Conservation (phyloP, 2,797 vertebrate species). For the Sebastes kiyomatsui region DNA sequence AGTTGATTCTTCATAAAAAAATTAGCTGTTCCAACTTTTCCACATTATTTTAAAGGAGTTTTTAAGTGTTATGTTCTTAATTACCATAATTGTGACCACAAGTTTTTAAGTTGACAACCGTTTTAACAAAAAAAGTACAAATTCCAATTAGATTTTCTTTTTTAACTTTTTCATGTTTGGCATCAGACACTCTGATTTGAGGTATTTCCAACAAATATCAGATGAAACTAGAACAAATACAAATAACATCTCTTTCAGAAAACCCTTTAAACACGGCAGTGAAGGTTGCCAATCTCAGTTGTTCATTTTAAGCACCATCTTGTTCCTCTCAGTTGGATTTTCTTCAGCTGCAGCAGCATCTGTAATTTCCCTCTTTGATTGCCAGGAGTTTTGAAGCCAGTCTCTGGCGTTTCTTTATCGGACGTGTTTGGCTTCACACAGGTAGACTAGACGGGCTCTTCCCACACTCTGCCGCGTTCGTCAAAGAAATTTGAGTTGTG, state of each 20-base stretch:
- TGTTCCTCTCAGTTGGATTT: constrained; percentile 3
- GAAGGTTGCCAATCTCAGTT: background rate
- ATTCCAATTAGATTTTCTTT: too few relatives aligned
- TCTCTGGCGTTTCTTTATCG: constrained; percentile 16
- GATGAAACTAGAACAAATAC: background rate
- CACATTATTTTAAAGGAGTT: too few relatives aligned
- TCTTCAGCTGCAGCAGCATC: background rate
- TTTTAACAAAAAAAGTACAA: too few relatives aligned
- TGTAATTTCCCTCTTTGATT: constrained; percentile 27
- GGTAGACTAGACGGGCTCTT: background rate
- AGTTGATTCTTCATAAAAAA: too few relatives aligned
- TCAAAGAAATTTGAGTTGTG: constrained; percentile 2
- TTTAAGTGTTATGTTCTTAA: too few relatives aligned
- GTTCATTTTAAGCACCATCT: constrained; percentile 9
- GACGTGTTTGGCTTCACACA: background rate
- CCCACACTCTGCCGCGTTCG: background rate
- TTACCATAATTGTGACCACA: too few relatives aligned
- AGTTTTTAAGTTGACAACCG: too few relatives aligned
- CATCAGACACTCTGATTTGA: background rate
- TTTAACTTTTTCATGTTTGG: background rate
- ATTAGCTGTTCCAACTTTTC: too few relatives aligned
- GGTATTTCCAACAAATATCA: background rate
- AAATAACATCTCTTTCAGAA: background rate
- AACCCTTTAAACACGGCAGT: background rate
- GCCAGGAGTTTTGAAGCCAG: constrained; percentile 1